Conservation (phyloP, 1,140 invertebrate genomes). For the Eriosoma lanigerum region DNA sequence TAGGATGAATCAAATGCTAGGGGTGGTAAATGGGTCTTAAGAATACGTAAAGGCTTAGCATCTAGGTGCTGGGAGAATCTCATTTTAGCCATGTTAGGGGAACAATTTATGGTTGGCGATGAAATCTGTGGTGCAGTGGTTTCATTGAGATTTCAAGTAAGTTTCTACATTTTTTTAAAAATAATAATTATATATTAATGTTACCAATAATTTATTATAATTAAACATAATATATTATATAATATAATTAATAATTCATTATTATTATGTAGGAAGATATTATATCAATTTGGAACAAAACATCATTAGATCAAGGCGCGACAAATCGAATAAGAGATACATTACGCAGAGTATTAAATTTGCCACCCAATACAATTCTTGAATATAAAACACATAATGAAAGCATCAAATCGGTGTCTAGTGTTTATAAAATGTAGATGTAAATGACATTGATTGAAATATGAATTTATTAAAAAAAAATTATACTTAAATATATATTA, state of each 20-base stretch:
- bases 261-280: constrained; percentile 83
- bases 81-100: constrained; percentile 94
- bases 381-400: constrained; percentile 93
- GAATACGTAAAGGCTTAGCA: constrained; percentile 90
- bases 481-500: constrained; percentile 12
- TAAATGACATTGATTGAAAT: constrained; percentile 28
- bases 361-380: constrained; percentile 87
- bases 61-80: constrained; percentile 98
- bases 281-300: constrained; percentile 97
- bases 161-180: constrained; percentile 29
- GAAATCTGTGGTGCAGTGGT: constrained; percentile 98
- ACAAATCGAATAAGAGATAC: constrained; percentile 92
- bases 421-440: constrained; percentile 49
- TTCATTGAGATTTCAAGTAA: constrained; percentile 87
- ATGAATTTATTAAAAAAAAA: constrained; percentile 5
- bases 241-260: constrained; percentile 1
- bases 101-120: constrained; percentile 98
- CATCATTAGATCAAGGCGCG: constrained; percentile 81
- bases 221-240: too few relatives aligned
- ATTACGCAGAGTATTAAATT: constrained; percentile 87
- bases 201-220: too few relatives aligned
- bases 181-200: neutral
- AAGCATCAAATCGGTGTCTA: constrained; percentile 54
- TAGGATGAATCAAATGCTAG: constrained; percentile 89
- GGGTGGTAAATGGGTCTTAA: constrained; percentile 96